Evolutionary conservation across 2,888 invertebrate genomes (phyloP).

Genomic region (Drosophila leonis): DNA sequence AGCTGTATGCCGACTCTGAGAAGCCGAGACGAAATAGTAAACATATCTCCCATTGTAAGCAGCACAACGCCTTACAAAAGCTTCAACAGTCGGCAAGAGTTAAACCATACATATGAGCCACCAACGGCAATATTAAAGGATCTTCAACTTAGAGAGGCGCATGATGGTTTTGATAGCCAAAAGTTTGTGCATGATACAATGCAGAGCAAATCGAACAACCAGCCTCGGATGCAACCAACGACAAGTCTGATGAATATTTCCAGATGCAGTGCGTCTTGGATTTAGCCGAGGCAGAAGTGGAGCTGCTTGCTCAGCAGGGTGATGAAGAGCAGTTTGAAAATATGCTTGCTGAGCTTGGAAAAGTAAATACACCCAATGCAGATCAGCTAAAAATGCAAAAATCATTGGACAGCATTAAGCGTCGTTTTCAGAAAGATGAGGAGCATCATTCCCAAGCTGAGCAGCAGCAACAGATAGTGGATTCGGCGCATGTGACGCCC

Average conservation of each 20-base stretch:
- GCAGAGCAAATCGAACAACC: constrained; percentile 81
- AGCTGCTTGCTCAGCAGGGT: constrained; percentile 78
- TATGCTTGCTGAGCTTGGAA: constrained; percentile 82
- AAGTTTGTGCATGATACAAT: constrained; percentile 59
- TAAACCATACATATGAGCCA: constrained; percentile 77
- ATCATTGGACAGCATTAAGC: constrained; percentile 84
- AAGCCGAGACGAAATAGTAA: constrained; percentile 68
- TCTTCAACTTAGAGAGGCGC: background rate
- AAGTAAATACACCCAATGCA: constrained; percentile 74
- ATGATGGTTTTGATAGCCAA: constrained; percentile 43
- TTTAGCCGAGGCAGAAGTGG: constrained; percentile 79
- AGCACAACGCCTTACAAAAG: constrained; percentile 34
- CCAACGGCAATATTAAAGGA: constrained; percentile 28
- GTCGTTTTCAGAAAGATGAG: constrained; percentile 78
- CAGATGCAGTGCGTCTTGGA: constrained; percentile 81
- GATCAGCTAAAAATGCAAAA: constrained; percentile 84
- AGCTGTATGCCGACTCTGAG: constrained; percentile 77
- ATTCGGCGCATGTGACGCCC: constrained; percentile 25
- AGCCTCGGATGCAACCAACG: constrained; percentile 76
- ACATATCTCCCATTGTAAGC: constrained; percentile 82
- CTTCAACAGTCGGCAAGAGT: constrained; percentile 15
- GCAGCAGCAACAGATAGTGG: constrained; percentile 22
- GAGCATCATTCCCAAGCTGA: constrained; percentile 25
- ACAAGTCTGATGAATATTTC: constrained; percentile 59
- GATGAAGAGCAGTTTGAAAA: constrained; percentile 84